Evolutionary conservation across 2,797 vertebrate genomes (phyloP).

Genomic region (Phoxinus dragarum): DNA sequence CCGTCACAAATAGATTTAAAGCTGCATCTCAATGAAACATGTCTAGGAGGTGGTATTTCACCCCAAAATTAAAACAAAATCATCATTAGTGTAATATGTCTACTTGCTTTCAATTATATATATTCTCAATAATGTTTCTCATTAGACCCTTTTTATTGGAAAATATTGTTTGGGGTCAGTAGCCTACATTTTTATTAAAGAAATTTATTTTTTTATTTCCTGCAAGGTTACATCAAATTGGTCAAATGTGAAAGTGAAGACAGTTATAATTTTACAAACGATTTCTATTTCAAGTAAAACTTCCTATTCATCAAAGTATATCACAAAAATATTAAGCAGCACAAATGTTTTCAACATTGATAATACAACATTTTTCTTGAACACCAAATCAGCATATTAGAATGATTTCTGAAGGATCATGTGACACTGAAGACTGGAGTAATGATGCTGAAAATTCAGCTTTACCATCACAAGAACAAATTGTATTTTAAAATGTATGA

Average conservation of each 20-base stretch:
- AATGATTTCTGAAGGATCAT: background rate
- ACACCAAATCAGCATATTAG: background rate
- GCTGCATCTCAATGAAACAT: slow-evolving; percentile 21
- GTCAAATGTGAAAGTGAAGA: background rate
- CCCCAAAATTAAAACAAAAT: background rate
- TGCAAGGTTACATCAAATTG: background rate
- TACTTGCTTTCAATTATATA: background rate
- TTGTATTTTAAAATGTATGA: background rate
- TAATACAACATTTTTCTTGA: background rate
- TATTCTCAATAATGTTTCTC: background rate
- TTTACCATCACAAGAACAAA: background rate
- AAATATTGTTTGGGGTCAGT: background rate
- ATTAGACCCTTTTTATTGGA: background rate
- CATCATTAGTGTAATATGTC: background rate
- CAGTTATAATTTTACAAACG: background rate
- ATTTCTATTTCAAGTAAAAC: background rate
- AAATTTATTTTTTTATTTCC: background rate
- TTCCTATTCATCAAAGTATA: background rate
- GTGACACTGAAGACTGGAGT: background rate
- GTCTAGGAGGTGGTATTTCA: background rate
- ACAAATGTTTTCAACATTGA: background rate
- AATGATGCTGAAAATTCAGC: background rate
- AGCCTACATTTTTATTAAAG: background rate
- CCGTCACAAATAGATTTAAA: background rate
- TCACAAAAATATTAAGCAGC: background rate